These are phyloP conservation scores for Hypercompe scribonia DNA, from an alignment of 2,888 invertebrate genomes.

Conservation along the genomic window DNA sequence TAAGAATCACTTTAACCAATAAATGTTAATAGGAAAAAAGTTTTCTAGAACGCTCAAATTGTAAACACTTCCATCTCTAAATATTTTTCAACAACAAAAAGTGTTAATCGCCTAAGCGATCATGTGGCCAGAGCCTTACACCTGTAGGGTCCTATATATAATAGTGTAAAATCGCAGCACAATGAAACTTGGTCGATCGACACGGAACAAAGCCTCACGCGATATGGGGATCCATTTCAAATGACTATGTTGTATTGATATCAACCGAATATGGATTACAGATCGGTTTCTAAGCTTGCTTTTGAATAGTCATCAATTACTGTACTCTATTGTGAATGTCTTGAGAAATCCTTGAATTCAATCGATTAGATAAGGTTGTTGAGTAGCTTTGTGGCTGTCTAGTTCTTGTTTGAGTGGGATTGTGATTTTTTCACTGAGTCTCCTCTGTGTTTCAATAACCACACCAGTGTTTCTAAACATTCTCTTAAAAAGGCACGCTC, in stretches of 20 bases:
- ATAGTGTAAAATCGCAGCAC: slow-evolving; percentile 28
- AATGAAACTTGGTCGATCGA: slow-evolving; percentile 39
- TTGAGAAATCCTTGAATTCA: neutral
- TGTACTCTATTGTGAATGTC: slow-evolving; percentile 14
- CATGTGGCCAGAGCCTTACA: slow-evolving; percentile 20
- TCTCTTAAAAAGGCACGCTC: no score
- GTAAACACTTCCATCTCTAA: slow-evolving; percentile 15
- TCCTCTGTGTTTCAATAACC: no score
- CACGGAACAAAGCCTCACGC: slow-evolving; percentile 39
- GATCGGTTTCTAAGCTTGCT: slow-evolving; percentile 22
- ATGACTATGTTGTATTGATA: slow-evolving; percentile 25
- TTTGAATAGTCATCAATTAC: slow-evolving; percentile 20
- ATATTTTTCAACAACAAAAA: slow-evolving; percentile 18
- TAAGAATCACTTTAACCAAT: slow-evolving; percentile 18
- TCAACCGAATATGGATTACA: slow-evolving; percentile 24
- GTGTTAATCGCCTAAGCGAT: slow-evolving; percentile 21
- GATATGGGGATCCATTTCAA: slow-evolving; percentile 29
- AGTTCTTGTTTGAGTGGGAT: neutral
- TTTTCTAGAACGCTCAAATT: slow-evolving; percentile 2
- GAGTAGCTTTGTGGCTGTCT: neutral
- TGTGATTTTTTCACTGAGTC: neutral
- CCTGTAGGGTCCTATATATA: slow-evolving; percentile 23
- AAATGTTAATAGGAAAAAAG: slow-evolving; percentile 22
- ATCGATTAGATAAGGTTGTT: neutral
- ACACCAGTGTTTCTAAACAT: no score